Percentiles rank a stretch among this genome's conserved stretches.
Evolutionary conservation across 1,140 invertebrate species (phyloP).

Genomic region (Elymnias hypermnestra): DNA sequence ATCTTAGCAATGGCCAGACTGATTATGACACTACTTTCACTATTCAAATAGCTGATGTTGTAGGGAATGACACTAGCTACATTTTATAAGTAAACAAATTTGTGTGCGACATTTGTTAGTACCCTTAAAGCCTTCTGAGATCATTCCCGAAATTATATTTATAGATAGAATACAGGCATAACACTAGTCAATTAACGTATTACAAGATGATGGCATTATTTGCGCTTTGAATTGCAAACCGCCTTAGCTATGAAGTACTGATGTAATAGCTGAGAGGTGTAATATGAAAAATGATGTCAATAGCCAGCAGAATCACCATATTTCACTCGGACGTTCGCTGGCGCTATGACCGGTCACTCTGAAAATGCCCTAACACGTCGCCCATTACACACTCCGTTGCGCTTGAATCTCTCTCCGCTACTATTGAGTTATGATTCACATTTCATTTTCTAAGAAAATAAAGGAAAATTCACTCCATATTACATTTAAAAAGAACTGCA

Average conservation of each 20-base stretch:
- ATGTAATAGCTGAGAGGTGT: too few relatives aligned
- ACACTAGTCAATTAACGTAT: background rate
- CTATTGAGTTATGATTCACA: slow-evolving; percentile 67
- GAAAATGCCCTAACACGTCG: slow-evolving; percentile 59
- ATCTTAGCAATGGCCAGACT: too few relatives aligned
- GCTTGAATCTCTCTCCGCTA: slow-evolving; percentile 38
- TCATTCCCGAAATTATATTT: too few relatives aligned
- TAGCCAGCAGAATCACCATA: slow-evolving; percentile 33
- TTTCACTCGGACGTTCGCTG: slow-evolving; percentile 30
- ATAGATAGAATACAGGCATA: too few relatives aligned
- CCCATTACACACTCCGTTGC: slow-evolving; percentile 63
- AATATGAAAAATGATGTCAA: slow-evolving; percentile 25
- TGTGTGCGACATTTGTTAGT: slow-evolving; percentile 6
- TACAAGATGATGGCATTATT: background rate
- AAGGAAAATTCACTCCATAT: too few relatives aligned
- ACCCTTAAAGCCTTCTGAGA: too few relatives aligned
- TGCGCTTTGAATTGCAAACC: background rate
- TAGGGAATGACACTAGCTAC: too few relatives aligned
- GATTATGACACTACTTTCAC: too few relatives aligned
- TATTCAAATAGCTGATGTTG: too few relatives aligned
- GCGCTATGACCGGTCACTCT: slow-evolving; percentile 49
- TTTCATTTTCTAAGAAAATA: slow-evolving; percentile 20
- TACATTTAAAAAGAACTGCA: too few relatives aligned
- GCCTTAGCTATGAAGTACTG: too few relatives aligned
- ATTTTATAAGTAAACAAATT: too few relatives aligned